Percentiles rank a stretch among this genome's conserved stretches.
Conservation (phyloP, 2,797 vertebrate species). For the Gymnoscopelus braueri region DNA sequence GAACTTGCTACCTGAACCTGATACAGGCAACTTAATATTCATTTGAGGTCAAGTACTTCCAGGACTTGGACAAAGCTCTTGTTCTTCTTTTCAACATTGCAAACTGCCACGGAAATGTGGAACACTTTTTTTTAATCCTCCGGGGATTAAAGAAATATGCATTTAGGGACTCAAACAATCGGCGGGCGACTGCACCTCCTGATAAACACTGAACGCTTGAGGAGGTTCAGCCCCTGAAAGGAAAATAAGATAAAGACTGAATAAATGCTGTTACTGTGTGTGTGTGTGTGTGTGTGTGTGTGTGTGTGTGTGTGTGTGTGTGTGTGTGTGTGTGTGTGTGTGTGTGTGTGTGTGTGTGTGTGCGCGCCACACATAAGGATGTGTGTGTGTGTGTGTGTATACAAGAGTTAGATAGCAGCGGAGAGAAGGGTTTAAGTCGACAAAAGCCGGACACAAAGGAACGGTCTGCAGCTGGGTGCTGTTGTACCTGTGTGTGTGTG, state of each 20-base stretch:
- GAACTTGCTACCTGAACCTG: slow-evolving; percentile 47
- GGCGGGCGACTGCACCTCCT: slow-evolving; percentile 52
- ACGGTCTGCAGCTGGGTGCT: slow-evolving; percentile 25
- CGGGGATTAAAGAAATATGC: slow-evolving; percentile 70
- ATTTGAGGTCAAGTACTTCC: slow-evolving; percentile 56
- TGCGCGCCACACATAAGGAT: slow-evolving; percentile 14
- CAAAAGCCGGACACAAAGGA: slow-evolving; percentile 61
- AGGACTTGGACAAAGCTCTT: slow-evolving; percentile 62
- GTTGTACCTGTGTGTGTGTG: not conserved
- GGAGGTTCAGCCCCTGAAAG: slow-evolving; percentile 57
- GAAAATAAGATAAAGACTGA: slow-evolving; percentile 66
- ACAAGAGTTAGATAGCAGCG: slow-evolving; percentile 41
- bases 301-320: slow-evolving; percentile 23
- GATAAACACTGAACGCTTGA: slow-evolving; percentile 71
- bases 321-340: slow-evolving; percentile 10
- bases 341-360: slow-evolving; percentile 30
- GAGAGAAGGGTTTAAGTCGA: slow-evolving; percentile 50
- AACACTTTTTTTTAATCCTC: slow-evolving; percentile 67
- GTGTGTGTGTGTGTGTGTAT: slow-evolving; percentile 9
- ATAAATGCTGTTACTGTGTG: slow-evolving; percentile 47
- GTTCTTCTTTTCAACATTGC: slow-evolving; percentile 57
- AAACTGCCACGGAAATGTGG: slow-evolving; percentile 57
- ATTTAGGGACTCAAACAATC: slow-evolving; percentile 71
- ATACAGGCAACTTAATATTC: slow-evolving; percentile 53
- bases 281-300: slow-evolving; percentile 24